Percentiles rank a stretch among this genome's conserved stretches.
phyloP scores from a whole-genome alignment of 2,113 vertebrate genomes.

The Epinephelus cyanopodus region DNA sequence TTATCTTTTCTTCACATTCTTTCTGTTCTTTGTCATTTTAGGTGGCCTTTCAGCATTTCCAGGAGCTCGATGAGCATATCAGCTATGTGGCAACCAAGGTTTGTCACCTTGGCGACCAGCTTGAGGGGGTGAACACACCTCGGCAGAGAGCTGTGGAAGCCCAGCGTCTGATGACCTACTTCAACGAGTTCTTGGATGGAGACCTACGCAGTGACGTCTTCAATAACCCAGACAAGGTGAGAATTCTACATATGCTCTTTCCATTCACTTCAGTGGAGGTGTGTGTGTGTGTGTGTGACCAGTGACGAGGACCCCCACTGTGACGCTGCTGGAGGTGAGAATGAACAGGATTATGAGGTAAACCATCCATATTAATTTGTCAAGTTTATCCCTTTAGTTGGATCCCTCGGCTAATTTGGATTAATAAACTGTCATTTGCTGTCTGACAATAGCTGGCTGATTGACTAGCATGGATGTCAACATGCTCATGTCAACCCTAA shows the following conservation, averaged over 20 bases:
- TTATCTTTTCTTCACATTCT: background rate
- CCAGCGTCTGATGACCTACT: slow-evolving; percentile 99
- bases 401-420: slow-evolving; percentile 81
- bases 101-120: slow-evolving; percentile 98
- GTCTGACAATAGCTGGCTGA: slow-evolving; percentile 76
- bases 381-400: slow-evolving; percentile 81
- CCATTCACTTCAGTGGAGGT: slow-evolving; percentile 21
- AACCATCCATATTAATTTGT: slow-evolving; percentile 78
- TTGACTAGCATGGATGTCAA: slow-evolving; percentile 81
- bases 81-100: slow-evolving; percentile 99
- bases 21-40: slow-evolving; percentile 67
- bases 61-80: slow-evolving; percentile 98
- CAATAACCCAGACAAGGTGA: slow-evolving; percentile 98
- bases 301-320: slow-evolving; percentile 55
- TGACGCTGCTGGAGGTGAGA: slow-evolving; percentile 76
- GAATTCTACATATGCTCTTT: slow-evolving; percentile 37
- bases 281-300: slow-evolving; percentile 53
- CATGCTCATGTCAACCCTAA: slow-evolving; percentile 79
- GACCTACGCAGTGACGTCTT: slow-evolving; percentile 99
- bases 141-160: slow-evolving; percentile 98
- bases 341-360: slow-evolving; percentile 78
- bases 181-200: slow-evolving; percentile 99
- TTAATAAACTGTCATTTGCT: slow-evolving; percentile 79
- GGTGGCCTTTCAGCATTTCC: slow-evolving; percentile 99
- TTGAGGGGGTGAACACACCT: slow-evolving; percentile 98